Percentiles rank a stretch among this genome's conserved stretches.
phyloP scores from a whole-genome alignment of 1,140 invertebrate species.

The Saccostrea glomerata region DNA sequence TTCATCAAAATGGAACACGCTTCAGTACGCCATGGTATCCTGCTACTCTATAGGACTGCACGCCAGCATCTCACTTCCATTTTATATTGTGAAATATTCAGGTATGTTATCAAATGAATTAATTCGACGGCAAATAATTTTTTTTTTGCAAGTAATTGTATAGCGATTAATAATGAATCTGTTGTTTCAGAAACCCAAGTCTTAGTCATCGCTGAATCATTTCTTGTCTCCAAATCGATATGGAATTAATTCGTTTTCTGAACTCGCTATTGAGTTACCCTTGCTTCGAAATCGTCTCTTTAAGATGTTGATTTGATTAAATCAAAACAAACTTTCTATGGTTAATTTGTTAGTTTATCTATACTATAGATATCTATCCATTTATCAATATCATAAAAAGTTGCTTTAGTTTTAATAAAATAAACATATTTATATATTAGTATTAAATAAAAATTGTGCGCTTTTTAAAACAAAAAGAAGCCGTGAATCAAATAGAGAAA shows the following conservation, averaged over 20 bases:
- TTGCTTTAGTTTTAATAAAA: too few species aligned
- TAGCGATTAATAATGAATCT: neutral
- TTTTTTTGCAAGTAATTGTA: neutral
- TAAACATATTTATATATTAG: too few species aligned
- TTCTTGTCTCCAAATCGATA: slow-evolving; percentile 15
- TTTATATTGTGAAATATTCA: slow-evolving; percentile 20
- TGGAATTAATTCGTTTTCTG: neutral
- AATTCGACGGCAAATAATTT: neutral
- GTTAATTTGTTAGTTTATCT: too few species aligned
- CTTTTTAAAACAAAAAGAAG: too few species aligned
- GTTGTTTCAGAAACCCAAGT: neutral
- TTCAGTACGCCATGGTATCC: slow-evolving; percentile 10
- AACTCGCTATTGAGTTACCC: neutral
- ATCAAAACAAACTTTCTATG: too few species aligned
- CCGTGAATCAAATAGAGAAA: too few species aligned
- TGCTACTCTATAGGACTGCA: slow-evolving; percentile 22
- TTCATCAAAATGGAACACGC: slow-evolving; percentile 10
- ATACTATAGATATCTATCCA: too few species aligned
- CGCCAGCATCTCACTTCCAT: slow-evolving; percentile 35
- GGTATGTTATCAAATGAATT: neutral
- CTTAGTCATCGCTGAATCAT: slow-evolving; percentile 10
- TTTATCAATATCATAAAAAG: too few species aligned
- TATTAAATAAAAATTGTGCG: too few species aligned
- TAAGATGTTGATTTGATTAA: too few species aligned
- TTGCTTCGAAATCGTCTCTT: too few species aligned